Percentiles rank a stretch among this genome's conserved stretches.
phyloP scores from a whole-genome alignment of 64 coral and sea anemone genomes.

The Orbicella faveolata region DNA sequence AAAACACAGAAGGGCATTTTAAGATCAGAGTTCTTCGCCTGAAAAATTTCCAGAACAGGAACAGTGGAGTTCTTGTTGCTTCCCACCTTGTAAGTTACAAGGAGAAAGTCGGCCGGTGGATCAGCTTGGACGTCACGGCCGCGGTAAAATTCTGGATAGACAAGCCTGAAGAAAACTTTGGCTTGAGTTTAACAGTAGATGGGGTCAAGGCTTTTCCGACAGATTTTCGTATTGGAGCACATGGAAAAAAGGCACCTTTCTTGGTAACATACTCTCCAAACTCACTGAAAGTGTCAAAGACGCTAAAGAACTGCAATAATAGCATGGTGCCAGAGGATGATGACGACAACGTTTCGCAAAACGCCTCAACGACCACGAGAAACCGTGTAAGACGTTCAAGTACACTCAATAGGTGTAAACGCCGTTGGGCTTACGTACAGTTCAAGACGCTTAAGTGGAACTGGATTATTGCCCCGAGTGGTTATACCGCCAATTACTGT shows the following conservation, averaged over 20 bases:
- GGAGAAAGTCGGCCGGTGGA: constrained; percentile 29
- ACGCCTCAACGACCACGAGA: not conserved
- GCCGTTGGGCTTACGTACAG: constrained; percentile 26
- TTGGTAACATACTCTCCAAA: constrained; percentile 20
- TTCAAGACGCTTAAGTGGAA: constrained; percentile 28
- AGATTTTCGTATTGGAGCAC: constrained; percentile 19
- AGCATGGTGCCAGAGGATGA: not conserved
- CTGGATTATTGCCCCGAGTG: constrained; percentile 53
- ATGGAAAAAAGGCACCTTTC: constrained; percentile 21
- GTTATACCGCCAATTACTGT: constrained; percentile 46
- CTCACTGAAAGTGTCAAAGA: not conserved
- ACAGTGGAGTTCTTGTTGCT: not conserved
- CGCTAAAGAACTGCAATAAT: not conserved
- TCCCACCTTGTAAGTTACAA: constrained; percentile 23
- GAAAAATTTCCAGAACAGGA: not conserved
- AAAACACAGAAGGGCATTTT: constrained; percentile 14
- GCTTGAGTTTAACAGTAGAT: not conserved
- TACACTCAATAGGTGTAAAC: not conserved
- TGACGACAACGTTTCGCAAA: not conserved
- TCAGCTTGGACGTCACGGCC: constrained; percentile 23
- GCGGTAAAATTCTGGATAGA: constrained; percentile 29
- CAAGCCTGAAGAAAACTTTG: constrained; percentile 14
- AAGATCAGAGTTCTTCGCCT: constrained; percentile 9
- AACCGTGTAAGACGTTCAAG: not conserved
- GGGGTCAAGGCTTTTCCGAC: constrained; percentile 6